phyloP scores from a whole-genome alignment of 2,113 vertebrate genomes.

The Petrocephalus zakoni region DNA sequence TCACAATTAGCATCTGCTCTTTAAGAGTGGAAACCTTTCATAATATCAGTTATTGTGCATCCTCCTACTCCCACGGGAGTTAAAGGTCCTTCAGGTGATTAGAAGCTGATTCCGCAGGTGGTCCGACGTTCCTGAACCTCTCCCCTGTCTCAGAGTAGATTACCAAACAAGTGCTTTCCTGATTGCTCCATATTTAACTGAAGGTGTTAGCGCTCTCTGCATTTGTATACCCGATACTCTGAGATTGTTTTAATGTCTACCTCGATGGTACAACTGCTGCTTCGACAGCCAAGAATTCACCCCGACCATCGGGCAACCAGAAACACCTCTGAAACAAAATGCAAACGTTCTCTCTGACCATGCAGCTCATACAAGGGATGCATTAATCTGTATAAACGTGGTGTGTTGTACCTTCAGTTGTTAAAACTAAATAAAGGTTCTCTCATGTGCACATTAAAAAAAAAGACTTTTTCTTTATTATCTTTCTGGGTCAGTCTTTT shows the following conservation, averaged over 20 bases:
- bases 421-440: constrained; percentile 61
- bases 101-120: constrained; percentile 30
- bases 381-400: constrained; percentile 34
- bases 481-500: constrained; percentile 14
- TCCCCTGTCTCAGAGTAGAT: constrained; percentile 35
- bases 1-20: background rate
- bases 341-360: constrained; percentile 35
- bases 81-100: background rate
- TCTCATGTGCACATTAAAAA: constrained; percentile 45
- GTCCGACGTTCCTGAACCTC: constrained; percentile 38
- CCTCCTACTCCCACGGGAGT: constrained; percentile 20
- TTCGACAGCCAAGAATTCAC: constrained; percentile 55
- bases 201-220: background rate
- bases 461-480: constrained; percentile 34
- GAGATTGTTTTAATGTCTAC: constrained; percentile 64
- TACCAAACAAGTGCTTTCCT: constrained; percentile 46
- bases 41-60: background rate
- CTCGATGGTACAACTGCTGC: constrained; percentile 65
- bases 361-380: constrained; percentile 42
- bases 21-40: background rate
- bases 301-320: constrained; percentile 57
- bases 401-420: constrained; percentile 46
- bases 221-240: constrained; percentile 42
- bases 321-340: constrained; percentile 38
- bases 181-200: background rate